Percentiles rank a stretch among this genome's conserved stretches.
phyloP scores from a whole-genome alignment of 2,888 invertebrate genomes.

The Acleris literana region DNA sequence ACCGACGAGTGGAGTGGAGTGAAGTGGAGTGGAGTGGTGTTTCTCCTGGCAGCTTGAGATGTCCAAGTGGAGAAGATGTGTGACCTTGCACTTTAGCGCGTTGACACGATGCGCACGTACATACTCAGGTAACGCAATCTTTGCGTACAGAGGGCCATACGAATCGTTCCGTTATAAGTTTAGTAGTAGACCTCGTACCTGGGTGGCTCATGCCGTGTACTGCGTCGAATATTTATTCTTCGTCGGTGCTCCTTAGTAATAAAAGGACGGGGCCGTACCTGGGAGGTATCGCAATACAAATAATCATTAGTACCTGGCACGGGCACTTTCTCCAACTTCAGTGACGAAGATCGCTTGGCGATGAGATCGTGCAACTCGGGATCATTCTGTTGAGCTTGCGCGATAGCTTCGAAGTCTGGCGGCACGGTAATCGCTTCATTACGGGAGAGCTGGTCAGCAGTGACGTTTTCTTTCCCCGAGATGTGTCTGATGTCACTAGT shows the following conservation, averaged over 20 bases:
- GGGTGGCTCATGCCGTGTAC: slow-evolving; percentile 8
- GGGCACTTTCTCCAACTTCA: neutral
- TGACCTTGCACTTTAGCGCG: slow-evolving; percentile 10
- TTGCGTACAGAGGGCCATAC: slow-evolving; percentile 51
- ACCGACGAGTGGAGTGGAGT: too few species aligned
- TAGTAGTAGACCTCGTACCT: slow-evolving; percentile 2
- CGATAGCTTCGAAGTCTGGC: neutral
- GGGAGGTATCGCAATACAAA: slow-evolving; percentile 13
- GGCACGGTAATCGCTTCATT: neutral
- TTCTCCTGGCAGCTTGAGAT: neutral
- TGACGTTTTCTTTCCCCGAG: neutral
- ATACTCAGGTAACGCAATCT: slow-evolving; percentile 35
- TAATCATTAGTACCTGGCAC: neutral
- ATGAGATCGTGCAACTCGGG: slow-evolving; percentile 6
- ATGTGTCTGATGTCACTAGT: slow-evolving; percentile 6
- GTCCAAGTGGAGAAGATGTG: slow-evolving; percentile 15
- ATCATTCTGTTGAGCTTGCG: slow-evolving; percentile 5
- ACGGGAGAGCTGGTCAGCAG: neutral
- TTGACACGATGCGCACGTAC: slow-evolving; percentile 41
- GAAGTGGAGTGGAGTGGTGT: too few species aligned
- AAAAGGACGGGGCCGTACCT: neutral
- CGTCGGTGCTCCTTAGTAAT: neutral
- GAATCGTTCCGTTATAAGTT: slow-evolving; percentile 45
- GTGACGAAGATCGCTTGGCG: neutral
- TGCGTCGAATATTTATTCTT: slow-evolving; percentile 1